Conservation (phyloP, 2,113 vertebrate species). For the Speoplatyrhinus poulsoni region DNA sequence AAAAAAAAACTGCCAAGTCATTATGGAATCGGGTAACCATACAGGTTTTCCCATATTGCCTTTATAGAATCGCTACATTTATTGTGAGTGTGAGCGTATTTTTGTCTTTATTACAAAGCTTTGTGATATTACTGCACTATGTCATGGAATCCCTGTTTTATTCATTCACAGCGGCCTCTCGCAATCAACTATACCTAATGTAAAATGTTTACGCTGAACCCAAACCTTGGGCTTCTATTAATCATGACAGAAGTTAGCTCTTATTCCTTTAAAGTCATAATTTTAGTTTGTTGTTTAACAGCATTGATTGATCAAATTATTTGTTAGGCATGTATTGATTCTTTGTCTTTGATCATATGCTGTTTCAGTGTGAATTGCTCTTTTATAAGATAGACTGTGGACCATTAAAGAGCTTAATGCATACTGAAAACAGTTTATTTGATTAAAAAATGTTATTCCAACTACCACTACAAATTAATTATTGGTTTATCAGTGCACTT, state of each 20-base stretch:
- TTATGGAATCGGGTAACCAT: slow-evolving; percentile 35
- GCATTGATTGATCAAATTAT: slow-evolving; percentile 22
- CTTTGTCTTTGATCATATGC: slow-evolving; percentile 42
- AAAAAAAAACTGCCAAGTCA: slow-evolving; percentile 61
- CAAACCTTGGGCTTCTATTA: slow-evolving; percentile 26
- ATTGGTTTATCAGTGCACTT: slow-evolving; percentile 37
- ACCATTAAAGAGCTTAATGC: slow-evolving; percentile 19
- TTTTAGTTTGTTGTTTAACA: slow-evolving; percentile 38
- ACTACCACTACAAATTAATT: slow-evolving; percentile 38
- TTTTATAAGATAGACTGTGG: slow-evolving; percentile 34
- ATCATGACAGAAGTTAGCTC: slow-evolving; percentile 20
- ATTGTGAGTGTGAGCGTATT: slow-evolving; percentile 45
- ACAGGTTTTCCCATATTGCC: slow-evolving; percentile 56
- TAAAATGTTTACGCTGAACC: slow-evolving; percentile 45
- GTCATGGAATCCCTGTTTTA: slow-evolving; percentile 36
- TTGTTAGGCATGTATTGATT: slow-evolving; percentile 30
- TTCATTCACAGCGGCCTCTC: slow-evolving; percentile 47
- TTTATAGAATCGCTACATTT: slow-evolving; percentile 60
- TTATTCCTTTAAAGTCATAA: slow-evolving; percentile 20
- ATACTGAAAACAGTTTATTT: slow-evolving; percentile 31
- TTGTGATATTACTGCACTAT: slow-evolving; percentile 52
- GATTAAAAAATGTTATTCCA: slow-evolving; percentile 31
- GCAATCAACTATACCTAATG: slow-evolving; percentile 26
- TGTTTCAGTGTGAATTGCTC: slow-evolving; percentile 32
- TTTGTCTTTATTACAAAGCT: slow-evolving; percentile 53